Conservation (phyloP, 2,797 vertebrate species). For the Cyprinodon diabolis region DNA sequence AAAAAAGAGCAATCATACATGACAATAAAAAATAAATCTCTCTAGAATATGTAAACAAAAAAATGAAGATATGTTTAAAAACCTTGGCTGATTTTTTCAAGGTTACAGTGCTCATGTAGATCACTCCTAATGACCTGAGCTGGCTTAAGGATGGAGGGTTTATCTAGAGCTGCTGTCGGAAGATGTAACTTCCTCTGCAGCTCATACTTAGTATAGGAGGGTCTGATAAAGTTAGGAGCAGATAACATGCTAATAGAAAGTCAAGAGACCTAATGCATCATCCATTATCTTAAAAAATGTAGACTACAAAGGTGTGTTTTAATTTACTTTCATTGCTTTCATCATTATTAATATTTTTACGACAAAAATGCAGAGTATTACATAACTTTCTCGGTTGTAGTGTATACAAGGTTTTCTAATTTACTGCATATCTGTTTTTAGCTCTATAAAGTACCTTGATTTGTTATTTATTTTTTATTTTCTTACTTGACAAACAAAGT, state of each 20-base stretch:
- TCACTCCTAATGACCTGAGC: slow-evolving; percentile 56
- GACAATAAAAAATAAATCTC: background rate
- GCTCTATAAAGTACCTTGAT: background rate
- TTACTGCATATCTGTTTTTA: background rate
- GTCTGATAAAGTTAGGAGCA: slow-evolving; percentile 36
- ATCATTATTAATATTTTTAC: background rate
- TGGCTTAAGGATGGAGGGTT: slow-evolving; percentile 53
- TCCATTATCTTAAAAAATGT: background rate
- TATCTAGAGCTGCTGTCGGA: slow-evolving; percentile 56
- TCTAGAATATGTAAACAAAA: slow-evolving; percentile 34
- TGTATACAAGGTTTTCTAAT: background rate
- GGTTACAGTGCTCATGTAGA: slow-evolving; percentile 37
- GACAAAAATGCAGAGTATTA: background rate
- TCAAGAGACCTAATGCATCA: background rate
- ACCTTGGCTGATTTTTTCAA: slow-evolving; percentile 39
- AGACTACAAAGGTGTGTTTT: background rate
- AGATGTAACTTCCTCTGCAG: slow-evolving; percentile 31
- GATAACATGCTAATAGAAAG: slow-evolving; percentile 29
- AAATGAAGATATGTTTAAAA: slow-evolving; percentile 46
- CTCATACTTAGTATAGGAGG: background rate
- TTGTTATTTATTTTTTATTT: slow-evolving; percentile 8
- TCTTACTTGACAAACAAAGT: slow-evolving; percentile 29
- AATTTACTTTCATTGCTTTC: background rate
- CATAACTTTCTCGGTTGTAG: background rate
- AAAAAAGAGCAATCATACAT: background rate